These are phyloP conservation scores for Polydrusus pterygomalis DNA, from an alignment of 2,888 invertebrate species.

Conservation along the genomic window DNA sequence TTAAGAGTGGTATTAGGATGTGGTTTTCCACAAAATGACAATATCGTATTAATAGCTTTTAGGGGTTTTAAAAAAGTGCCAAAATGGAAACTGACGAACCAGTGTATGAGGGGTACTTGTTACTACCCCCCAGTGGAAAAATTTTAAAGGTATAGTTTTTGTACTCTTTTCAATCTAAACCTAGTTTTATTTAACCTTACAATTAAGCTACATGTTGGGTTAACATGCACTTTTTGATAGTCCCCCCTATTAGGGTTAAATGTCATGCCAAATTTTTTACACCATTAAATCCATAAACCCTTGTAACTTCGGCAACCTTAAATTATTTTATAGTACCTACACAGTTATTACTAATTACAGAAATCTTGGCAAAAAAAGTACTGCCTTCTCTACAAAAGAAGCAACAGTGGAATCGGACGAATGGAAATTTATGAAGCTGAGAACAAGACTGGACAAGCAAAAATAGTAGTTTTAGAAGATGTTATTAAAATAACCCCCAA, in stretches of 20 bases:
- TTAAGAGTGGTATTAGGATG: constrained; percentile 28
- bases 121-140: constrained; percentile 86
- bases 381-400: constrained; percentile 86
- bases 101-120: constrained; percentile 83
- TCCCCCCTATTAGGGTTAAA: too few relatives aligned
- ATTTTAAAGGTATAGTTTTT: constrained; percentile 79
- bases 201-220: too few relatives aligned
- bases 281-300: too few relatives aligned
- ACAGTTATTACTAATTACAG: constrained; percentile 73
- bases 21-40: constrained; percentile 41
- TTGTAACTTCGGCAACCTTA: too few relatives aligned
- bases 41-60: constrained; percentile 14
- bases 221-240: too few relatives aligned
- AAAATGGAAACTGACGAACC: constrained; percentile 85
- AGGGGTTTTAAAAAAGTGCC: constrained; percentile 27
- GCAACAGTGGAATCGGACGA: constrained; percentile 89
- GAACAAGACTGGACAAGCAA: constrained; percentile 69
- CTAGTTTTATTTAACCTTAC: not conserved
- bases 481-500: constrained; percentile 87
- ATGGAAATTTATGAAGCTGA: constrained; percentile 88
- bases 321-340: too few relatives aligned
- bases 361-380: constrained; percentile 90
- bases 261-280: too few relatives aligned
- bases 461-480: constrained; percentile 88
- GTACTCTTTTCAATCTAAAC: not conserved